These are phyloP conservation scores for Ammospiza nelsoni DNA, from an alignment of 2,113 vertebrate genomes.

Conservation along the genomic window DNA sequence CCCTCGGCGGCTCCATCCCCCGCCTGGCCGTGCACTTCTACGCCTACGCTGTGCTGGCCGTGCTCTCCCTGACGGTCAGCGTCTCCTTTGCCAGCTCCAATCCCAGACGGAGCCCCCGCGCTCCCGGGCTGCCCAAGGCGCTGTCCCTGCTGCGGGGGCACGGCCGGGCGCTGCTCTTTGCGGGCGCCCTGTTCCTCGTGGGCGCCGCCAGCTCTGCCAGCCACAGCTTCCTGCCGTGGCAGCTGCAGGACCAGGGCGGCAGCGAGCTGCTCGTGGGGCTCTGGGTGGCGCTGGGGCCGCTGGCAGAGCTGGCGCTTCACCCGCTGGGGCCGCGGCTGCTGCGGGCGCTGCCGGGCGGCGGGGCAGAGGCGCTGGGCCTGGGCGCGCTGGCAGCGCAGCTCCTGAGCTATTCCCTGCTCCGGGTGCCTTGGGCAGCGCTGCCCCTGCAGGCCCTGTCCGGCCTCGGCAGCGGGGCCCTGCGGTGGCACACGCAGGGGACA, in stretches of 20 bases:
- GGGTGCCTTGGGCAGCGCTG: constrained; percentile 81
- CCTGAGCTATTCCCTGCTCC: constrained; percentile 86
- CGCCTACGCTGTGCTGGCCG: constrained; percentile 66
- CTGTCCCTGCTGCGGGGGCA: constrained; percentile 75
- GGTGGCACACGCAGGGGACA: constrained; percentile 79
- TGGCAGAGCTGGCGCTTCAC: constrained; percentile 77
- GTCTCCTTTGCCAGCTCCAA: constrained; percentile 74
- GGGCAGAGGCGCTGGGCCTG: constrained; percentile 60
- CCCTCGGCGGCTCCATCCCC: neutral
- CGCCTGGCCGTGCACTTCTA: constrained; percentile 79
- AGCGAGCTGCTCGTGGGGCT: constrained; percentile 84
- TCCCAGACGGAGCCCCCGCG: constrained; percentile 54
- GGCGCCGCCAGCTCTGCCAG: constrained; percentile 63
- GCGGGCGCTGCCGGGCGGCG: constrained; percentile 67
- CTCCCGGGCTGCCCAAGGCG: constrained; percentile 73
- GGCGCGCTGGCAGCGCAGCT: constrained; percentile 76
- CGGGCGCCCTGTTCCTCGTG: constrained; percentile 74
- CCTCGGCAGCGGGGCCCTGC: constrained; percentile 78
- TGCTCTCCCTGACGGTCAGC: constrained; percentile 59
- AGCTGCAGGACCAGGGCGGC: constrained; percentile 84
- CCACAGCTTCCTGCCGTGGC: constrained; percentile 89
- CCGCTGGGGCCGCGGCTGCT: constrained; percentile 64
- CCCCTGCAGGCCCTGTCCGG: constrained; percentile 79
- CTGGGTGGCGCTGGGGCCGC: constrained; percentile 67
- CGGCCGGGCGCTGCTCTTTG: constrained; percentile 72